phyloP scores from a whole-genome alignment of 2,888 invertebrate genomes.

The Amphipyra tragopoginis region DNA sequence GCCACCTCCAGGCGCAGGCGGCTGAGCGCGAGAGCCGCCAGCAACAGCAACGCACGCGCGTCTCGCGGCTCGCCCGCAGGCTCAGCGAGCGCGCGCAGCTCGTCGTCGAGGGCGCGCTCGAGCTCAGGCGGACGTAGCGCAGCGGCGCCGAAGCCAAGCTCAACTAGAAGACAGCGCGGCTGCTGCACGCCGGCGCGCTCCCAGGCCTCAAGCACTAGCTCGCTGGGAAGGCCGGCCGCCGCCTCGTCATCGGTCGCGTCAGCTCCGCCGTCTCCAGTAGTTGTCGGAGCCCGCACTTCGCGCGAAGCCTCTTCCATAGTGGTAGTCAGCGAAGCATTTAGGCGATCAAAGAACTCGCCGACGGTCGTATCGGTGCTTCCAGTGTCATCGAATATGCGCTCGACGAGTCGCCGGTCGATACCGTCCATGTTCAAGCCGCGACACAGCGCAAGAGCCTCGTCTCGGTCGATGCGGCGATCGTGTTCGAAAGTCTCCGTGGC shows the following conservation, averaged over 20 bases:
- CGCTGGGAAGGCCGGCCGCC: constrained; percentile 74
- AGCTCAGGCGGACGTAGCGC: constrained; percentile 91
- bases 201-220: constrained; percentile 92
- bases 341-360: constrained; percentile 83
- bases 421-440: constrained; percentile 79
- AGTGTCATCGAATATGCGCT: constrained; percentile 76
- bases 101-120: constrained; percentile 92
- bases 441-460: constrained; percentile 79
- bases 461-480: constrained; percentile 75
- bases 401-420: constrained; percentile 75
- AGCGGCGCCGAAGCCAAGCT: constrained; percentile 91
- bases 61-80: constrained; percentile 64
- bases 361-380: constrained; percentile 76
- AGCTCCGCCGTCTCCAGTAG: constrained; percentile 8
- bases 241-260: constrained; percentile 59
- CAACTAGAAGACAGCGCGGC: constrained; percentile 91
- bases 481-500: constrained; percentile 70
- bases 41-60: constrained; percentile 81
- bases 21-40: constrained; percentile 92
- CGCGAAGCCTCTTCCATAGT: constrained; percentile 71
- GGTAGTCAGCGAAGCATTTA: constrained; percentile 76
- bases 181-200: constrained; percentile 92
- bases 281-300: constrained; percentile 35
- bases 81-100: constrained; percentile 76
- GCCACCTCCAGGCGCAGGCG: constrained; percentile 93